Conservation (phyloP, 2,797 vertebrate species). For the Pipistrellus kuhlii region DNA sequence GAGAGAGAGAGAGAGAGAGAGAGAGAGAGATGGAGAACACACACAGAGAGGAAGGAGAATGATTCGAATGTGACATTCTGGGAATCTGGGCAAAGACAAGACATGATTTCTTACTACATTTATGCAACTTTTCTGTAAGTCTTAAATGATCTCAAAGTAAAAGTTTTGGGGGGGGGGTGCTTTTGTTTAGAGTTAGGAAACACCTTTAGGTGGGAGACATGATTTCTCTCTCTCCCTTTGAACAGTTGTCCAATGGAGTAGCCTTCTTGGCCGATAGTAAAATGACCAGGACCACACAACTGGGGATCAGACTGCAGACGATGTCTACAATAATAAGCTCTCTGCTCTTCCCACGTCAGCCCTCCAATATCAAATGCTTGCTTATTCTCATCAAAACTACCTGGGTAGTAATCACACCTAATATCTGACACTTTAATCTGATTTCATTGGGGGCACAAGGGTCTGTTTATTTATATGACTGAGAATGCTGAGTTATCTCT, state of each 20-base stretch:
- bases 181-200: constrained; percentile 59
- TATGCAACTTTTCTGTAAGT: constrained; percentile 63
- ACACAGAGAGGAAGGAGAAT: not conserved
- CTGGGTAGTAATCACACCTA: not conserved
- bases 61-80: not conserved
- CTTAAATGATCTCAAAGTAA: constrained; percentile 55
- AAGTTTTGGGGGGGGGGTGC: not conserved
- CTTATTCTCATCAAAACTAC: not conserved
- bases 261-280: not conserved
- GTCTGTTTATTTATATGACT: not conserved
- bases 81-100: not conserved
- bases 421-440: not conserved
- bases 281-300: not conserved
- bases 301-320: not conserved
- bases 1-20: not conserved
- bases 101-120: constrained; percentile 52
- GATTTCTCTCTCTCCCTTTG: constrained; percentile 17
- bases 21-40: no score
- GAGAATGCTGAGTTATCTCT: not conserved
- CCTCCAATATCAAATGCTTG: not conserved
- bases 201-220: not conserved
- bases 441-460: not conserved
- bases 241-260: not conserved
- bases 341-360: not conserved
- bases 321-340: not conserved